A percentile compares a stretch with the other conserved stretches of the same genome.
Conservation (phyloP, 2,888 invertebrate genomes). For the Drosophila hamatofila region DNA sequence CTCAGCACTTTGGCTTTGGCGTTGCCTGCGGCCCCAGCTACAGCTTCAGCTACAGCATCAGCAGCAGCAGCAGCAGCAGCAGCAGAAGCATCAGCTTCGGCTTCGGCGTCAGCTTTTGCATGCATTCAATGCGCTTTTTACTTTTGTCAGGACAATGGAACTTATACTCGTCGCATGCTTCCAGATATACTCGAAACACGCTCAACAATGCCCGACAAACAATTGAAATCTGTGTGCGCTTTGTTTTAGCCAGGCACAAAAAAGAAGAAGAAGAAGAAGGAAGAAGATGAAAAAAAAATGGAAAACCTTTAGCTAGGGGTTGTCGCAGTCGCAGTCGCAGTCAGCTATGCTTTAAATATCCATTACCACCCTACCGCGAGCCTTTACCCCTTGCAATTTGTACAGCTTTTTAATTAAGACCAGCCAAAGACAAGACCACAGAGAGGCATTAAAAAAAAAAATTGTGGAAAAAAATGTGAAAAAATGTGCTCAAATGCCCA, state of each 20-base stretch:
- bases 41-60: background rate
- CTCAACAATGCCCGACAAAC: slow-evolving; percentile 76
- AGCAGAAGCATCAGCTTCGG: slow-evolving; percentile 21
- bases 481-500: slow-evolving; percentile 41
- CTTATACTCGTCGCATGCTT: slow-evolving; percentile 66
- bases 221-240: slow-evolving; percentile 79
- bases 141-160: slow-evolving; percentile 63
- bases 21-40: background rate
- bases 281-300: background rate
- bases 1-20: slow-evolving; percentile 14
- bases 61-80: slow-evolving; percentile 1
- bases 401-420: slow-evolving; percentile 77
- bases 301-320: slow-evolving; percentile 39
- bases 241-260: slow-evolving; percentile 69
- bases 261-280: slow-evolving; percentile 6
- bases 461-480: slow-evolving; percentile 7
- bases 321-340: slow-evolving; percentile 30
- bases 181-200: slow-evolving; percentile 62
- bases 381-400: slow-evolving; percentile 49
- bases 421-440: slow-evolving; percentile 67
- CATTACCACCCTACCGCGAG: background rate
- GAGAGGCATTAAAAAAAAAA: slow-evolving; percentile 14
- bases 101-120: slow-evolving; percentile 28
- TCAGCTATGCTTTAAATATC: slow-evolving; percentile 12
- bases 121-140: slow-evolving; percentile 62